Evolutionary conservation across 2,797 vertebrate genomes (phyloP).

Genomic region (Cuniculus paca): DNA sequence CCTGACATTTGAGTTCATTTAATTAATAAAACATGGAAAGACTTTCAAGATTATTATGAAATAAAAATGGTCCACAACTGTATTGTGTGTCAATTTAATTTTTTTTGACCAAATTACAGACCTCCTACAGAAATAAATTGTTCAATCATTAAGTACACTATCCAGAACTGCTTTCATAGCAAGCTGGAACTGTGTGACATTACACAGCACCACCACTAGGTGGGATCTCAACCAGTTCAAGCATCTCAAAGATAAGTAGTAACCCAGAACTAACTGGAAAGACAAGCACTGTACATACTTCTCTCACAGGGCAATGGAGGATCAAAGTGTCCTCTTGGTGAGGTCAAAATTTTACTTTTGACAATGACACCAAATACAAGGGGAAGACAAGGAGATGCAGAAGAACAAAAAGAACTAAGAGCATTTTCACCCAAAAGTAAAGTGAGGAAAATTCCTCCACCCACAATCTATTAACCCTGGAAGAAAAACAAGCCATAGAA

Average conservation of each 20-base stretch:
- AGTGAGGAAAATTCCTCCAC: neutral
- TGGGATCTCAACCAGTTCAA: constrained; percentile 57
- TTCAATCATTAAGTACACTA: neutral
- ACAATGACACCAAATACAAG: neutral
- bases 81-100: neutral
- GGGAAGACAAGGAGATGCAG: neutral
- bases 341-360: neutral
- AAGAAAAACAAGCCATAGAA: neutral
- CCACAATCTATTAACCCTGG: neutral
- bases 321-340: neutral
- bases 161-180: neutral
- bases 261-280: neutral
- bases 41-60: constrained; percentile 44
- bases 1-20: neutral
- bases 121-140: neutral
- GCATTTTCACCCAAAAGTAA: neutral
- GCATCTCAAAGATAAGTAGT: neutral
- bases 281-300: neutral
- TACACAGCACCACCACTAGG: constrained; percentile 61
- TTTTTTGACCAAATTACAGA: constrained; percentile 18
- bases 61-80: neutral
- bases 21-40: constrained; percentile 21
- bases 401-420: constrained; percentile 24
- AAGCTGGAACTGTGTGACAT: neutral
- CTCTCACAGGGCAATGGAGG: neutral